Base-by-base conservation (phyloP, 2,113 vertebrate genomes). In the Tretioscincus oriximinensis region DNA sequence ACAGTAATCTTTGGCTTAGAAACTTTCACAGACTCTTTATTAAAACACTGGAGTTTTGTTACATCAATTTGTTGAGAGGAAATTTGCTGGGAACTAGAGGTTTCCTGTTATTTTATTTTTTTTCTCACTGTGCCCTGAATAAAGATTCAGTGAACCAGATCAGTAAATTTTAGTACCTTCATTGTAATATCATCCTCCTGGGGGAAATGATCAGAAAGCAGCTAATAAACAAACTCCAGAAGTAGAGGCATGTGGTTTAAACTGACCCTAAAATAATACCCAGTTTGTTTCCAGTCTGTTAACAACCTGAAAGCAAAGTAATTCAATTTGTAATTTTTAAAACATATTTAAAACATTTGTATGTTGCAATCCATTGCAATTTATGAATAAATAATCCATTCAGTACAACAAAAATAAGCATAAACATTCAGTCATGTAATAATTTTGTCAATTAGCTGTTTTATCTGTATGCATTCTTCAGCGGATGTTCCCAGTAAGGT, bases 101-200 rank as follows among this genome's bases (percentile, higher is more conserved):
- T 31, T 87, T 93, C 90, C 83, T 78, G 91, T 73, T 83, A 90
- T 60, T 41, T 73, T 83, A 90, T 60, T 41, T 87, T 88, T 93
- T 89, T 89, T 90, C 81, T 86, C 84, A 22, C 78, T 86, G 73
- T 51, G 49, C 81, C 84, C 78, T 85, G 71, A 85, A 41, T 65
- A 91, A 76, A 84, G 81, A 78, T 14, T 70, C 65, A 77, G 58
- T 54, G 22, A 89, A 76, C 16, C 1, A 12, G n/a, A 1, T 47
- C 26, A 31, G 72, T 65, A 76, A 81, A 82, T 70, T 24, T 49
- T n/a, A 77, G 26, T 26, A 58, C 10, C 41, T 77, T 28, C 71
- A 87, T 88, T 83, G 63, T 86, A 31, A 73, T 49, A 47, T 73
- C 47, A 76, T 67, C 35, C 71, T 84, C 81, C 58, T 81, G 78